Evolutionary conservation across 2,888 invertebrate genomes (phyloP).

Genomic region (Idaea biselata): DNA sequence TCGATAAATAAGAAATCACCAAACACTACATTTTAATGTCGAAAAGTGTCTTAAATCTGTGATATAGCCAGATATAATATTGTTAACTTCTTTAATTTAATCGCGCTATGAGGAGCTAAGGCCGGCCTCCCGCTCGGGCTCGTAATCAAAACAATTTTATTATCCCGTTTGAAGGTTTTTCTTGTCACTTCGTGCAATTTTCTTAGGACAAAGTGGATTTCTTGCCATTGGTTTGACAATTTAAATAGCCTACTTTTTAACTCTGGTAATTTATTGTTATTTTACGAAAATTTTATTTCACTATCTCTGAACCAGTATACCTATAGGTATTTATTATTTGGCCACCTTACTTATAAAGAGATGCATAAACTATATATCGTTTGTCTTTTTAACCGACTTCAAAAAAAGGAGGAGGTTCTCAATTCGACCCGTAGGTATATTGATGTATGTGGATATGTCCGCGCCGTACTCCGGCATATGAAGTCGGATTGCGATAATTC

Average conservation of each 20-base stretch:
- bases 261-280: background rate
- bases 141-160: conserved; percentile 36
- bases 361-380: no score
- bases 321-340: no score
- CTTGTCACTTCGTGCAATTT: conserved; percentile 25
- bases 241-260: conserved; percentile 15
- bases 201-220: conserved; percentile 21
- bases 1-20: background rate
- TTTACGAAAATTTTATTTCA: background rate
- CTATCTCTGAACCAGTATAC: background rate
- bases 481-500: no score
- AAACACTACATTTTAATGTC: background rate
- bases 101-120: conserved; percentile 11
- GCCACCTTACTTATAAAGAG: no score
- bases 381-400: no score
- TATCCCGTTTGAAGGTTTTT: conserved; percentile 32
- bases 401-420: no score
- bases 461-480: no score
- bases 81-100: conserved; percentile 15
- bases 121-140: conserved; percentile 10
- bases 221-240: conserved; percentile 13
- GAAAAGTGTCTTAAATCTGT: background rate
- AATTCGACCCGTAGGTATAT: no score
- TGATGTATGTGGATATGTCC: no score
- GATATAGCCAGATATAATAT: conserved; percentile 12